Evolutionary conservation across 2,888 invertebrate species (phyloP).

Genomic region (Ectemnius cavifrons): DNA sequence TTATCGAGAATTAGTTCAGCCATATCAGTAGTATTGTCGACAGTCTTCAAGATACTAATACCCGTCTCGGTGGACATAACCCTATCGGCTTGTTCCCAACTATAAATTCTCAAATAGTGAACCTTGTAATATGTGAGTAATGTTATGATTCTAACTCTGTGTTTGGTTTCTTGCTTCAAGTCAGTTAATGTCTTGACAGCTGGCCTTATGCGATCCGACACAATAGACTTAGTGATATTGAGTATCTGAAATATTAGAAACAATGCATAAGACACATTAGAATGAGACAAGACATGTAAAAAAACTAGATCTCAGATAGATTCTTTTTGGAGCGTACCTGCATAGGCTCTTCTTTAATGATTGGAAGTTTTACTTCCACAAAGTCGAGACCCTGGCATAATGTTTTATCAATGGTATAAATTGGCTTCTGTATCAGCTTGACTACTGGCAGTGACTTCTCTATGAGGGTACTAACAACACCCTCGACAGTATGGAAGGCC

Average conservation of each 20-base stretch:
- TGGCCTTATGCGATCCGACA: conserved; percentile 65
- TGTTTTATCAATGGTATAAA: conserved; percentile 82
- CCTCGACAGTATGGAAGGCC: conserved; percentile 84
- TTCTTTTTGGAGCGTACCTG: conserved; percentile 61
- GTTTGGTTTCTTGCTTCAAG: conserved; percentile 67
- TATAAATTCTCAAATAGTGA: conserved; percentile 83
- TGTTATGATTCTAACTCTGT: conserved; percentile 66
- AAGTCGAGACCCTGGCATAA: conserved; percentile 84
- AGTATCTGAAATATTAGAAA: conserved; percentile 64
- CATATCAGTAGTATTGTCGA: conserved; percentile 84
- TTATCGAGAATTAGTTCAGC: conserved; percentile 87
- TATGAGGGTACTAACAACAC: conserved; percentile 60
- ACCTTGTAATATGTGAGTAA: conserved; percentile 79
- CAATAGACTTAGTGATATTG: conserved; percentile 71
- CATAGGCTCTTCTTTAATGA: conserved; percentile 83
- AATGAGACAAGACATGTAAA: neutral
- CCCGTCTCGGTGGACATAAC: conserved; percentile 85
- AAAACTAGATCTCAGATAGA: neutral
- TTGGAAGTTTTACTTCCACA: conserved; percentile 83
- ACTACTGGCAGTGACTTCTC: conserved; percentile 70
- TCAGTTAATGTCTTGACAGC: conserved; percentile 68
- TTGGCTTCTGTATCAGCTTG: conserved; percentile 79
- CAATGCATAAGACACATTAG: too few species aligned
- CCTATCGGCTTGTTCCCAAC: conserved; percentile 86
- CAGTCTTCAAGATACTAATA: conserved; percentile 83